Evolutionary conservation across 2,797 vertebrate genomes (phyloP), one percentile per base, ranked within the genome.

Genomic region (Chrysocyon brachyurus): DNA sequence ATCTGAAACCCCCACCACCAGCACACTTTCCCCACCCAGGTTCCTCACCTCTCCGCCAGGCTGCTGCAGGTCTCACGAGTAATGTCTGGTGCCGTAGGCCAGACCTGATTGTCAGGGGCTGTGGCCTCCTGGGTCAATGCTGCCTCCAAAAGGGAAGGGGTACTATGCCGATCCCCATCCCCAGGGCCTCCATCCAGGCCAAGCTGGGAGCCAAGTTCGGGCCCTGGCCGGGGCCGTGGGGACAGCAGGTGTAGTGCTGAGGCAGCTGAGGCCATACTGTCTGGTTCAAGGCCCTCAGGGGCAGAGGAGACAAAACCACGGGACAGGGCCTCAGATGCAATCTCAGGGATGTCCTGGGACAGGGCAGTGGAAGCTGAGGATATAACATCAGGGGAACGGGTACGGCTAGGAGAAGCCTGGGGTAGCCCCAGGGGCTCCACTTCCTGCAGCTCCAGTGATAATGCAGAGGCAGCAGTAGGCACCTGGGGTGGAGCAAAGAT

Each of bases 71-170:
- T 99, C 96, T 99, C 99, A 52, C 99, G 99, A 85, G 99, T 99
- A 97, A 99, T 99, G 97, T 99, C 99, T 8, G 99, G 99, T 31
- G 99, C 99, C 0, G 99, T 99, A 0, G 99, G 99, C 99, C 99
- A 99, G 0, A 99, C 98, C 66, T 99, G 99, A 97, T 99, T 99
- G 14, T 99, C 99, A 15, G 99, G 98, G 22, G 98, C 96, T 0
- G 99, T 98, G 1, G 99, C 99, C 97, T 99, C 99, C 98, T 99
- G 99, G 22, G 99, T 99, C 92, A 99, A 98, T 54, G 99, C 99
- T 0, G 99, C 99, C 98, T 99, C 99, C 84, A 99, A 98, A 12
- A 99, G 98, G 0, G 99, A 99, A 0, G 99, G 99, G 0, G 99
- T 99, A 82, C 98, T 99, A 59, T 99, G 99, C 95, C 99, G 98